Evolutionary conservation across 2,113 vertebrate genomes (phyloP).

Genomic region (Sturnira hondurensis): DNA sequence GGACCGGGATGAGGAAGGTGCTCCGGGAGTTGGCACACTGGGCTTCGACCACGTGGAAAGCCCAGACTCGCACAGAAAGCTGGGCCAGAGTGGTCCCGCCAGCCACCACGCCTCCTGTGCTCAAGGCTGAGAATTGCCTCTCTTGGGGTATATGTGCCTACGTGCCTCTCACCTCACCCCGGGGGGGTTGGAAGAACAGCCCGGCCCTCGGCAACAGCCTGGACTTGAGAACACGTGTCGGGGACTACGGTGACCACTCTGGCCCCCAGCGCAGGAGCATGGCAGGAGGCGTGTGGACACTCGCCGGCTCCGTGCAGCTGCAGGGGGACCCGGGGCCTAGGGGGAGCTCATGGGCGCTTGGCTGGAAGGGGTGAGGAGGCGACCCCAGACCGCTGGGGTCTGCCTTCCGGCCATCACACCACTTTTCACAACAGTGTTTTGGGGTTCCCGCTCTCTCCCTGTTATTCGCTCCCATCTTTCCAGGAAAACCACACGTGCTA

Average conservation of each 20-base stretch:
- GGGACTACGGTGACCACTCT: too few relatives aligned
- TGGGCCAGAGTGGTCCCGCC: accelerated
- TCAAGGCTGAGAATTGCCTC: neutral
- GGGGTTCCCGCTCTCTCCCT: neutral
- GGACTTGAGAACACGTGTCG: accelerated
- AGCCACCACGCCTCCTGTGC: accelerated
- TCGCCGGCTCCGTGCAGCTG: too few relatives aligned
- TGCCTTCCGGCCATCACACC: neutral
- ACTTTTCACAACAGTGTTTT: accelerated
- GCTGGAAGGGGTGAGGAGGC: neutral
- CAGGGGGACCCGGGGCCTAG: neutral
- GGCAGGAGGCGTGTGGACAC: too few relatives aligned
- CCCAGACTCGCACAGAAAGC: accelerated
- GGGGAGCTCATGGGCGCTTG: neutral
- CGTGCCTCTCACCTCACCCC: neutral
- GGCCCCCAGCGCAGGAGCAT: too few relatives aligned
- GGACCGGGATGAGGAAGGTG: neutral
- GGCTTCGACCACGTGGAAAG: neutral
- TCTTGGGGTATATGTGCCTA: accelerated
- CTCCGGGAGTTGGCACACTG: neutral
- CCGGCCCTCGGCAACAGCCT: neutral
- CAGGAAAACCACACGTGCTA: neutral
- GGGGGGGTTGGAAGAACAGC: neutral
- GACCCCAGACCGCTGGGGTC: neutral
- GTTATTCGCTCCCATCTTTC: neutral